phyloP scores from a whole-genome alignment of 2,113 vertebrate species.

The Gracilinanus agilis region DNA sequence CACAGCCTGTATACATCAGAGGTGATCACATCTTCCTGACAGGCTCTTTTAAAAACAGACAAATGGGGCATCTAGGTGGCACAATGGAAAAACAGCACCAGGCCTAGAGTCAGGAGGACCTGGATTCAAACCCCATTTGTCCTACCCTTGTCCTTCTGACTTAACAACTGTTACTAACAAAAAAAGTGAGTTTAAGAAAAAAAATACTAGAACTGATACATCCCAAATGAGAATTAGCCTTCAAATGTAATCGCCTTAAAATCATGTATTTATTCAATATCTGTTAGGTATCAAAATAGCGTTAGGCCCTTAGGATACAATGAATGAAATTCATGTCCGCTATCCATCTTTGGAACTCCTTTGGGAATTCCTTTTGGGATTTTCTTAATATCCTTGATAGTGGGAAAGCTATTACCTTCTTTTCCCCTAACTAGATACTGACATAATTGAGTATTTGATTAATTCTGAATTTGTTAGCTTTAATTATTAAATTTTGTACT shows the following conservation, averaged over 20 bases:
- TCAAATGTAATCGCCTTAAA: background rate
- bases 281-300: background rate
- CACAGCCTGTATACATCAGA: background rate
- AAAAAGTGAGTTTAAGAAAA: background rate
- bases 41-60: background rate
- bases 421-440: background rate
- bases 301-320: background rate
- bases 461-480: background rate
- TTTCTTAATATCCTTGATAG: background rate
- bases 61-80: too few species aligned
- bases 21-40: background rate
- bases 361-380: background rate
- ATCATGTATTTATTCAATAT: background rate
- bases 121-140: too few species aligned
- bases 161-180: too few species aligned
- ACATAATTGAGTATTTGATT: background rate
- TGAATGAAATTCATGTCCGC: background rate
- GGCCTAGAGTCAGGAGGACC: too few species aligned
- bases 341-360: background rate
- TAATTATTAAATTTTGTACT: background rate
- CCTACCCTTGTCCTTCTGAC: too few species aligned
- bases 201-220: background rate
- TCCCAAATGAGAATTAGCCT: background rate
- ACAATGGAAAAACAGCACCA: too few species aligned
- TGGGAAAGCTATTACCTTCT: background rate